Evolutionary conservation across 2,888 invertebrate species (phyloP).

Genomic region (Melinaea marsaeus): DNA sequence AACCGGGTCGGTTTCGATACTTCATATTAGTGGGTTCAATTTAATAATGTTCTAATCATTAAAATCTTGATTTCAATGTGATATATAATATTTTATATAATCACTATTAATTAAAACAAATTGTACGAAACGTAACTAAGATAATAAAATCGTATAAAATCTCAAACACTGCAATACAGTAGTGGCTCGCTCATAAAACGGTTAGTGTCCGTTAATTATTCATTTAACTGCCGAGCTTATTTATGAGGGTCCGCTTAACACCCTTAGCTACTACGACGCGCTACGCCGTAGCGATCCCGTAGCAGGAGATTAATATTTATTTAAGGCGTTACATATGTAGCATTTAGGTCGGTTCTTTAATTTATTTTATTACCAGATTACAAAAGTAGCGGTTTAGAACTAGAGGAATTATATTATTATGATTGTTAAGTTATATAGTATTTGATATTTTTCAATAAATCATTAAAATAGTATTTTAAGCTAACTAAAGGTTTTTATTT

Average conservation of each 20-base stretch:
- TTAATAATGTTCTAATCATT: too few relatives aligned
- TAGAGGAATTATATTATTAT: not conserved
- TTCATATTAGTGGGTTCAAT: too few relatives aligned
- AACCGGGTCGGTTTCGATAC: not conserved
- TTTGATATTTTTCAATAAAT: not conserved
- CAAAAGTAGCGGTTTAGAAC: not conserved
- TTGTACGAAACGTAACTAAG: not conserved
- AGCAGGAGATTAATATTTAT: conserved; percentile 25
- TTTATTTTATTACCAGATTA: not conserved
- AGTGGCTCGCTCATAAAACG: conserved; percentile 42
- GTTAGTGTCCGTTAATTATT: conserved; percentile 63
- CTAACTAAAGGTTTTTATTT: too few relatives aligned
- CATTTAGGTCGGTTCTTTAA: conserved; percentile 13
- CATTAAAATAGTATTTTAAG: too few relatives aligned
- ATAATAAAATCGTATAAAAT: conserved; percentile 7
- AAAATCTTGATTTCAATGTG: too few relatives aligned
- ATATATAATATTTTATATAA: too few relatives aligned
- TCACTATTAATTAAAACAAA: not conserved
- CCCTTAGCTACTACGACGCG: conserved; percentile 36
- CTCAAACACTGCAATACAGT: conserved; percentile 3
- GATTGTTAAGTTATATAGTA: not conserved
- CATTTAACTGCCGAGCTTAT: conserved; percentile 55
- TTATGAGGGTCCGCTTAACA: conserved; percentile 41
- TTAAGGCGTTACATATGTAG: conserved; percentile 16
- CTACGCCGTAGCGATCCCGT: conserved; percentile 40